Conservation (phyloP, 2,797 vertebrate species). For the Stomatorhinus walkeri region DNA sequence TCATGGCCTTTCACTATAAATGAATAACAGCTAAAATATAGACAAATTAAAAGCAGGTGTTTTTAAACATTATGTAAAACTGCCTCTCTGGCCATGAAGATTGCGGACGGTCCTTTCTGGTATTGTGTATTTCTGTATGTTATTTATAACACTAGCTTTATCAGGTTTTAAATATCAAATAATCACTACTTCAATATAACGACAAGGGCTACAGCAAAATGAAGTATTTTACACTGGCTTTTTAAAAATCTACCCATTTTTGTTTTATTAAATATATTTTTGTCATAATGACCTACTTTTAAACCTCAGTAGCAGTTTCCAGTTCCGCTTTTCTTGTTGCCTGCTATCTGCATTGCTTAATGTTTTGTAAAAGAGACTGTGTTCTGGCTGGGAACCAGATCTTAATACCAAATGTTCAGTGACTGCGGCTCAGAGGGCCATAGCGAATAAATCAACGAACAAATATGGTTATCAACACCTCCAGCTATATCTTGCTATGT, state of each 20-base stretch:
- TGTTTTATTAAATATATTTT: neutral
- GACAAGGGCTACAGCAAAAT: neutral
- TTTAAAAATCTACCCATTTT: neutral
- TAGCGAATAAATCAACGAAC: neutral
- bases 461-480: constrained; percentile 2
- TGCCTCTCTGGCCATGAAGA: neutral
- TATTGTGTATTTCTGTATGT: neutral
- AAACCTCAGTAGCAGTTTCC: neutral
- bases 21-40: neutral
- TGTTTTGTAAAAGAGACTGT: neutral
- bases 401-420: constrained; percentile 4
- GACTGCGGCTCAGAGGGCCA: neutral
- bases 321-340: neutral
- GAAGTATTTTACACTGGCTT: neutral
- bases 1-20: neutral
- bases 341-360: neutral
- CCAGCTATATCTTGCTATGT: neutral
- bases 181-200: neutral
- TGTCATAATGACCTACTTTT: neutral
- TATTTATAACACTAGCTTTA: neutral
- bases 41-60: neutral
- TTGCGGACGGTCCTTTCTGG: neutral
- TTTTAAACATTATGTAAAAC: neutral
- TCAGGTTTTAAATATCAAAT: neutral
- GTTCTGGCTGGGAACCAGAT: neutral